Base-by-base conservation (phyloP, 2,888 invertebrate species). In the Chaetoderma sp. region DNA sequence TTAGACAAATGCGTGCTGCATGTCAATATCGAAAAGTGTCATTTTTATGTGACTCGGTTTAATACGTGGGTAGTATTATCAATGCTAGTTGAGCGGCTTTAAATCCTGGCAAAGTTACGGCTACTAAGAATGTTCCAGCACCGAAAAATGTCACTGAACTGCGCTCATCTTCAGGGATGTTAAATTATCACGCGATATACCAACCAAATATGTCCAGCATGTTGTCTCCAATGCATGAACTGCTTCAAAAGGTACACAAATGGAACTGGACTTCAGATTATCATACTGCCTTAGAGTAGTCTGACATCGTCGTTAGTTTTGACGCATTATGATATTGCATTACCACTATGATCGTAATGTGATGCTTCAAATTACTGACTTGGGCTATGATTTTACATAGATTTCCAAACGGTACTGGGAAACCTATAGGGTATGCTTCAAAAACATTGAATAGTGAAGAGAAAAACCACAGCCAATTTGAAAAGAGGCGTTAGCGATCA, bases 361-460 rank as follows among this genome's bases (percentile, higher is more conserved):
- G 87, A 88, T 73, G 87, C 87, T 1, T 82, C 80, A 16, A 78
- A 78, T 8, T 68, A 62, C 23, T 83, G 84, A 27, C 60, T 83
- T 30, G 82, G 81, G 27, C 79, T 83, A 4, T 83, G 1, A 16
- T 75, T n/a, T 67, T 67, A 21, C 70, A 72, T 32, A 33, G 60
- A 1, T 56, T 59, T 32, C 55, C 58, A 4, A 65, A 72, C 50
- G 70, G 67, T 3, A 30, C 61, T 6, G 73, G 72, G 47, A 59
- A 63, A 21, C 73, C 76, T 6, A 70, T 74, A 5, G 72, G 70
- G 16, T 77, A 68, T 47, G 70, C 72, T 0, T 76, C 76, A 16
- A 58, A 75, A 25, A 65, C 70, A 4, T 52, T 76, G 16, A 70
- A 64, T 6, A 60, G 32, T 10, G 61, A 70, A 0, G 77, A 78